Base-by-base conservation (phyloP, 2,797 vertebrate genomes). In the Sparus aurata region DNA sequence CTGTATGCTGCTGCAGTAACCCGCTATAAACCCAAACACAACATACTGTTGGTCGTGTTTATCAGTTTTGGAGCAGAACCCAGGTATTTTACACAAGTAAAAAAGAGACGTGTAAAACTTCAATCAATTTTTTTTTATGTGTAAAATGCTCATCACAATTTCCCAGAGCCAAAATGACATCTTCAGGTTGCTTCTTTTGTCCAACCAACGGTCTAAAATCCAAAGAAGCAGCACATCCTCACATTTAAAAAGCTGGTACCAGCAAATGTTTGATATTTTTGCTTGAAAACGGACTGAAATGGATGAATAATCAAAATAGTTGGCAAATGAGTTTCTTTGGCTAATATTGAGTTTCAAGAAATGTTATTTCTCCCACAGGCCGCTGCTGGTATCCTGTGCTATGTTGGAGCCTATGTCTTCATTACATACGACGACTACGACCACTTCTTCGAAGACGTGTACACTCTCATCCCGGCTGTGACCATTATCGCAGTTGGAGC, bases 401-500 rank as follows among this genome's bases (percentile, higher is more conserved):
- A 99, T 0, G 96, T 98, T 55, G 98, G 98, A 57, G 98, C 98
- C 79, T 99, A 99, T 15, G 98, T 99, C 85, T 99, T 99, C 90
- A 98, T 99, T 86, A 99, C 98, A 0, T 99, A 97, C 0, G 98
- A 99, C 5, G 97, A 99, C 91, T 99, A 98, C 0, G 97, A 98
- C 69, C 98, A 99, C 79, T 99, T 99, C 94, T 98, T 99, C 64
- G 96, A 99, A 87, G 98, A 99, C 1, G 94, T 98, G 55, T 99
- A 99, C 82, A 99, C 97, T 0, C 93, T 99, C n/a, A 96, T 99
- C 82, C 98, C 98, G 52, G 97, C 97, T 0, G 96, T 99, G 12
- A 93, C 97, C 60, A 98, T 99, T 87, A 98, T 99, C 45, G 97
- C 95, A 0, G 97, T 97, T 0, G 98, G 98, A 22, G 95, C 97